These are phyloP conservation scores for Phalloptychus januarius DNA, from an alignment of 2,797 vertebrate genomes.

Conservation along the genomic window DNA sequence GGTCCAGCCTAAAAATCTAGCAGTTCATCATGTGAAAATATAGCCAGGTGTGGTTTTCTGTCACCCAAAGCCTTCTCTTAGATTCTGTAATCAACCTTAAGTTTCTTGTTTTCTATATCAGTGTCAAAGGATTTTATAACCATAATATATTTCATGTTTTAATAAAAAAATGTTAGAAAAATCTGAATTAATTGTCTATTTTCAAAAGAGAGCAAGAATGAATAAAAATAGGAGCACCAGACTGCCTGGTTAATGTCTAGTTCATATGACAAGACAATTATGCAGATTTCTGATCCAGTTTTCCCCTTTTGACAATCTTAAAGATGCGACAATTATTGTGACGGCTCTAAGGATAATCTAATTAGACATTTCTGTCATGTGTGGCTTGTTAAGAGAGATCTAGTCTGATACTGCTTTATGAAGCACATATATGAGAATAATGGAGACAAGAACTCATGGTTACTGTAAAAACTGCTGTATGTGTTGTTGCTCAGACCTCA, in stretches of 20 bases:
- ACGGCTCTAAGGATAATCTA: no score
- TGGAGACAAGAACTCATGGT: no score
- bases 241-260: not conserved
- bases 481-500: not conserved
- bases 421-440: no score
- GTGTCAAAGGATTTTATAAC: not conserved
- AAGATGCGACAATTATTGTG: no score
- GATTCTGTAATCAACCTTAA: not conserved
- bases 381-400: no score
- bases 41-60: constrained; percentile 10
- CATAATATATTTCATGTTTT: not conserved
- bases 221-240: not conserved
- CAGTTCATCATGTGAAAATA: constrained; percentile 44
- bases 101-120: not conserved
- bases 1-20: constrained; percentile 27
- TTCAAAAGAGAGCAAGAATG: not conserved
- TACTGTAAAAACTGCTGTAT: not conserved
- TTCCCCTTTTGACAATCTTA: no score
- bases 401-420: no score
- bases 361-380: no score
- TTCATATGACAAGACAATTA: no score
- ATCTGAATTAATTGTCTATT: no score
- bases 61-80: not conserved
- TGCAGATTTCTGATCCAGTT: no score
- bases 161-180: not conserved